Evolutionary conservation across 2,797 vertebrate species (phyloP), one percentile per base, ranked within the genome.

Genomic region (Danio jaintianensis): DNA sequence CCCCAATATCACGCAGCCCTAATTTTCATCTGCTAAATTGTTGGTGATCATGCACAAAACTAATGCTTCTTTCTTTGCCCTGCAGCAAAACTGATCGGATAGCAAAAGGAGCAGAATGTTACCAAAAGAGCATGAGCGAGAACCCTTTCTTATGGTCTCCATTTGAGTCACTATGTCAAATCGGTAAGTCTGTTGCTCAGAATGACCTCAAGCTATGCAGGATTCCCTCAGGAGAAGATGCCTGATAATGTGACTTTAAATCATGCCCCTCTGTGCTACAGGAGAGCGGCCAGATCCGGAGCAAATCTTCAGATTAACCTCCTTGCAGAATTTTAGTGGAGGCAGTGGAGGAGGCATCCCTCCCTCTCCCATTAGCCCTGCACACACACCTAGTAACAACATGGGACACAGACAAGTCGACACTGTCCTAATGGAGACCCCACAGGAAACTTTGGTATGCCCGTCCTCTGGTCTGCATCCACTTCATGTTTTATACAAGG

Each of bases 91-190:
- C 98, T 71, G 97, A 99, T 89, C 95, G 98, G 82, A 95, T 96
- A 89, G 94, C 96, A 90, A 99, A 98, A 96, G 98, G 97, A 89
- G 96, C 97, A 5, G 98, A 99, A 92, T 99, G 98, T 95, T 99
- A 98, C 93, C 98, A 98, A 94, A 97, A 94, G 92, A 98, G 98
- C 95, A 93, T 99, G 93, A 96, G 93, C 86, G 95, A 99, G 92
- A 99, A 99, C 90, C 98, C 98, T 78, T 99, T 99, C 89, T 95
- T 98, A 84, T 99, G 98, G 98, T 97, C 97, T 58, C 96, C 97
- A 38, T 99, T 99, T 89, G 97, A 99, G 90, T 96, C 95, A 9
- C 94, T 99, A 55, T 99, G 98, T 95, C 97, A 99, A 93, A 96
- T 99, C 90, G 98, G 98, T 99, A 93, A 87, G 95, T 80, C 45